Base-by-base conservation (phyloP, 2,797 vertebrate genomes). In the Acanthis flammea region DNA sequence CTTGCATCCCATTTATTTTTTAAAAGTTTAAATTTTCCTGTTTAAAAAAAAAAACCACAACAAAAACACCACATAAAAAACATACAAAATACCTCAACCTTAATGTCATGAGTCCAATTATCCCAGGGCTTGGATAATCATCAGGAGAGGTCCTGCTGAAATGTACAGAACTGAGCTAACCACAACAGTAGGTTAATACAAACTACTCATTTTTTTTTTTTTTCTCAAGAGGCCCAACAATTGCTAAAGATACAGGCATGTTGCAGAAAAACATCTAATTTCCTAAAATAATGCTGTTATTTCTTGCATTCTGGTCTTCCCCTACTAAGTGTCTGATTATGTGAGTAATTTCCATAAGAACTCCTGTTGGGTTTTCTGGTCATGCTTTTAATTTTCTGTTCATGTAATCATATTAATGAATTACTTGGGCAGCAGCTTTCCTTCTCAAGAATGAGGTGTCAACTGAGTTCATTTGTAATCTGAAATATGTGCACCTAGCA, bases 351-450 rank as follows among this genome's bases (percentile, higher is more conserved):
- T 61, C 15, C 1, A 31, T 28, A 72, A 35, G 62, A 90, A 75
- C 68, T 84, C 19, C 21, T 62, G 17, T 27, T 78, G 70, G 76
- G 75, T 84, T 93, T 92, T 83, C 73, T 86, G 62, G n/a, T 84
- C 15, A 60, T 47, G 47, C 5, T 94, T 91, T 86, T 70, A 24
- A 71, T 93, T 90, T 65, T 92, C 66, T 81, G 21, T 76, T 92
- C 33, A 53, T 62, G n/a, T 86, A 88, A 95, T 88, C 66, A 81
- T 62, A 84, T 70, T 84, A 93, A 90, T 21, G 7, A 96, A 88
- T 86, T 92, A 72, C 21, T 86, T 7, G 11, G 25, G 19, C 72
- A 72, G 39, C 57, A 67, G 79, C 66, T 86, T 88, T 92, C 27
- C 28, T 88, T 81, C 70, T 70, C 51, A 86, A 88, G 70, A 93